A percentile compares a stretch with the other conserved stretches of the same genome.
Evolutionary conservation across 2,888 invertebrate species (phyloP).

Genomic region (Saturnia pavonia): DNA sequence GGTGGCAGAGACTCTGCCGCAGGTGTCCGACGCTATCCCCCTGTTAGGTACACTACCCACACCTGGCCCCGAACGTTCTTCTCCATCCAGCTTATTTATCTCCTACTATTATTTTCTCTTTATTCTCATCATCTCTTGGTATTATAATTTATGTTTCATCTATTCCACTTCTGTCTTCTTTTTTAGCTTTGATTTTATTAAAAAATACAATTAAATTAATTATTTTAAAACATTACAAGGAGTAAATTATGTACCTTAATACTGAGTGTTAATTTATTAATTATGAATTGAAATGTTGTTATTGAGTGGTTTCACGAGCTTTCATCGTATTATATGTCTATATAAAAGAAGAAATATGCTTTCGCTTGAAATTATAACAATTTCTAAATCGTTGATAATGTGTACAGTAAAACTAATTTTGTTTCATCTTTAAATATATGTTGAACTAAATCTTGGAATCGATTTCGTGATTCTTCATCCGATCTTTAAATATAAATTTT

Average conservation of each 20-base stretch:
- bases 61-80: conserved; percentile 61
- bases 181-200: conserved; percentile 48
- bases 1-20: conserved; percentile 99
- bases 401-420: conserved; percentile 3
- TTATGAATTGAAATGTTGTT: conserved; percentile 40
- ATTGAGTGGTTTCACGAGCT: conserved; percentile 44
- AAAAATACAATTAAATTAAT: conserved; percentile 51
- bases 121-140: conserved; percentile 47
- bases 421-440: no score
- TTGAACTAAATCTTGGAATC: no score
- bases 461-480: conserved; percentile 65
- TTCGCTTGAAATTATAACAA: conserved; percentile 26
- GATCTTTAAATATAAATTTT: conserved; percentile 37
- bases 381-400: conserved; percentile 24
- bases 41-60: conserved; percentile 94
- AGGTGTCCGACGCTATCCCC: conserved; percentile 99
- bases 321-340: conserved; percentile 32
- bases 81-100: conserved; percentile 58
- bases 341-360: conserved; percentile 26
- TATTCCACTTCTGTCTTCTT: conserved; percentile 41
- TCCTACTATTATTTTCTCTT: conserved; percentile 58
- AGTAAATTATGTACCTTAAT: conserved; percentile 70
- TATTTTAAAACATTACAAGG: conserved; percentile 80
- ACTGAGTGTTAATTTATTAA: conserved; percentile 30
- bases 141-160: conserved; percentile 51